Percentiles rank a stretch among this genome's conserved stretches.
Conservation (phyloP, 2,797 vertebrate genomes). For the Gallinago solitaria region DNA sequence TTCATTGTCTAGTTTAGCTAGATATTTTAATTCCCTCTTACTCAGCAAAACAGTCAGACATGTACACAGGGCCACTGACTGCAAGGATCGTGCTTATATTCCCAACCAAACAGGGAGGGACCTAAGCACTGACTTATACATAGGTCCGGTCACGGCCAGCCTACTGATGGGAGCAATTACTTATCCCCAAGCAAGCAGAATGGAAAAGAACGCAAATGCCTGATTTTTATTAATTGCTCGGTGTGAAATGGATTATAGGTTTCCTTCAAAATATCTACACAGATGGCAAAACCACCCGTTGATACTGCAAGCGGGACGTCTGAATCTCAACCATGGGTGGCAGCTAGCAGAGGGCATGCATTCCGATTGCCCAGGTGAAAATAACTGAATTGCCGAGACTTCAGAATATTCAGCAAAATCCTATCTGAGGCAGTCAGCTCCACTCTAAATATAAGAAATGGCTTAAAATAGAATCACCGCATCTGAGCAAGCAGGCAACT, state of each 20-base stretch:
- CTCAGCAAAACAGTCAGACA: neutral
- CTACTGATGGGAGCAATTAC: neutral
- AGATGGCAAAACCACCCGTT: neutral
- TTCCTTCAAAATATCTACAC: neutral
- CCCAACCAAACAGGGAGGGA: neutral
- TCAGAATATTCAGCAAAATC: neutral
- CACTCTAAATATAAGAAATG: neutral
- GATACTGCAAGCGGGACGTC: neutral
- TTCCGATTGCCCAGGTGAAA: neutral
- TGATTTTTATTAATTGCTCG: neutral
- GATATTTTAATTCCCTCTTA: neutral
- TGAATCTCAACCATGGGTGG: neutral
- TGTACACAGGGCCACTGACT: neutral
- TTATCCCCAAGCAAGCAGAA: neutral
- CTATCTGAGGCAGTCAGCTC: neutral
- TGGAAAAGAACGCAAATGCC: neutral
- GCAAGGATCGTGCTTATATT: accelerated
- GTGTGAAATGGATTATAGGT: neutral
- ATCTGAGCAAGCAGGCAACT: neutral
- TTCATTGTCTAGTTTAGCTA: neutral
- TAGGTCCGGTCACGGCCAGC: neutral
- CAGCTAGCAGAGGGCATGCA: neutral
- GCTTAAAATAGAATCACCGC: neutral
- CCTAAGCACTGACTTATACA: neutral
- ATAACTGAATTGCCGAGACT: neutral